These are phyloP conservation scores for Aurelia aurita DNA, from an alignment of 30 jellyfish, hydroid and myxozoan species.

Conservation along the genomic window DNA sequence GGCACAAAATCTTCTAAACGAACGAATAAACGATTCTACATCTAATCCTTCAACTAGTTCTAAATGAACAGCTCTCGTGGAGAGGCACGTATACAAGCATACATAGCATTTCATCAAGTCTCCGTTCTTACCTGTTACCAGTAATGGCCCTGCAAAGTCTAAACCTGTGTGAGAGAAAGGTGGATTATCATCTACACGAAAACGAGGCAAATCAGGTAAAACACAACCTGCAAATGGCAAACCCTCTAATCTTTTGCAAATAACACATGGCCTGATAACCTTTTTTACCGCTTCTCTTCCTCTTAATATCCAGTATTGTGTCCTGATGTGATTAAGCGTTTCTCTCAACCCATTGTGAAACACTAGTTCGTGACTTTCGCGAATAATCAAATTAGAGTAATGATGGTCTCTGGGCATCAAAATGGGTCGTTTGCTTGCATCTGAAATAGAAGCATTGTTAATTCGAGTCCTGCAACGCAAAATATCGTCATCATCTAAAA, in stretches of 20 bases:
- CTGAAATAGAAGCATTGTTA: neutral
- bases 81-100: constrained; percentile 17
- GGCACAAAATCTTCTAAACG: constrained; percentile 24
- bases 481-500: neutral
- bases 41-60: constrained; percentile 10
- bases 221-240: neutral
- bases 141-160: constrained; percentile 43
- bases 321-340: constrained; percentile 5
- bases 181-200: neutral
- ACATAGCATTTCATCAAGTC: neutral
- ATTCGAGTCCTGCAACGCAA: neutral
- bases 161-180: constrained; percentile 15
- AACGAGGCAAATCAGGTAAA: constrained; percentile 11
- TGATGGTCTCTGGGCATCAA: neutral
- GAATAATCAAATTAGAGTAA: neutral
- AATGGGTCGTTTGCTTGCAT: neutral
- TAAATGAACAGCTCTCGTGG: constrained; percentile 41
- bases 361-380: constrained; percentile 1
- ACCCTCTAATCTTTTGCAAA: constrained; percentile 23
- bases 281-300: constrained; percentile 22
- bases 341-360: constrained; percentile 12
- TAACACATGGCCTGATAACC: constrained; percentile 9
- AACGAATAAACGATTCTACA: neutral
- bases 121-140: neutral
- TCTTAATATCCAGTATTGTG: constrained; percentile 8